Evolutionary conservation across 1,140 invertebrate genomes (phyloP).

Genomic region (Holotrichia oblita): DNA sequence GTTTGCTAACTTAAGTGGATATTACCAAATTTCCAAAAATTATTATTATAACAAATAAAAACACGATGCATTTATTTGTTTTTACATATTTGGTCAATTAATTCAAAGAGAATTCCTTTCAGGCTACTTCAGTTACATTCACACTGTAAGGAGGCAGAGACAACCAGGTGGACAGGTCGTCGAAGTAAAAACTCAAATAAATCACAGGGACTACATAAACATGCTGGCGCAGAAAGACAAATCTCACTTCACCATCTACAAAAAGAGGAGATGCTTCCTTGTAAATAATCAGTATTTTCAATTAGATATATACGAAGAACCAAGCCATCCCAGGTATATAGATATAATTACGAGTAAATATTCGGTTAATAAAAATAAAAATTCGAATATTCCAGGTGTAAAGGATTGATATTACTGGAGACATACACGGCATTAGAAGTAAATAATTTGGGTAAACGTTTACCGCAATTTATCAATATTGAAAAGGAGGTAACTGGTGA

Average conservation of each 20-base stretch:
- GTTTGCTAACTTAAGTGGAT: too few species aligned
- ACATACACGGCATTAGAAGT: slow-evolving; percentile 91
- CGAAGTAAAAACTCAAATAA: slow-evolving; percentile 94
- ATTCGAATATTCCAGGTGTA: slow-evolving; percentile 72
- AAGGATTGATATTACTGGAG: slow-evolving; percentile 91
- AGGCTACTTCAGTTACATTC: slow-evolving; percentile 92
- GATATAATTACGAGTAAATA: slow-evolving; percentile 36
- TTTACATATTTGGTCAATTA: not conserved
- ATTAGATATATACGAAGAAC: slow-evolving; percentile 94
- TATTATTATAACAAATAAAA: too few species aligned
- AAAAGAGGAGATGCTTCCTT: slow-evolving; percentile 94
- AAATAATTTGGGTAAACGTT: slow-evolving; percentile 73
- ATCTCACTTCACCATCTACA: slow-evolving; percentile 95
- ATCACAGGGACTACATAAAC: slow-evolving; percentile 93
- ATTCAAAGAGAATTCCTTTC: slow-evolving; percentile 43
- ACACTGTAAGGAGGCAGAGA: slow-evolving; percentile 90
- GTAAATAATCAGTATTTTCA: slow-evolving; percentile 99
- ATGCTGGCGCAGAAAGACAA: slow-evolving; percentile 92
- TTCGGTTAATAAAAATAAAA: too few species aligned
- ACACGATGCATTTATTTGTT: too few species aligned
- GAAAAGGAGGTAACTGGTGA: slow-evolving; percentile 92
- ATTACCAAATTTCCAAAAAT: too few species aligned
- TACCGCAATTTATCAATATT: slow-evolving; percentile 90
- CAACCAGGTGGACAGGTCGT: slow-evolving; percentile 90
- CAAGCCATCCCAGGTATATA: slow-evolving; percentile 92